Percentiles rank a stretch among this genome's conserved stretches.
Conservation (phyloP, 2,888 invertebrate genomes). For the Gortyna flavago region DNA sequence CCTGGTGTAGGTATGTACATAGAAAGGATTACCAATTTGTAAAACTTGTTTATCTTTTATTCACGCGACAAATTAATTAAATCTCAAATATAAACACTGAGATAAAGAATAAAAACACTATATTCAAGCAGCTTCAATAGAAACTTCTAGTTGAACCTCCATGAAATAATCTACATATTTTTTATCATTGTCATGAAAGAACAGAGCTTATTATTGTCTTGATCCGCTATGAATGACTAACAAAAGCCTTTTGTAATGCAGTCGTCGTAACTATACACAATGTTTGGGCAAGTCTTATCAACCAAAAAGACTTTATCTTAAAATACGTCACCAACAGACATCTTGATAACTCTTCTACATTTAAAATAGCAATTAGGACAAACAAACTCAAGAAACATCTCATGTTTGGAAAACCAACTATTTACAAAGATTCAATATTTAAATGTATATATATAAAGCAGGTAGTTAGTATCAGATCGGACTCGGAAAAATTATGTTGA, state of each 20-base stretch:
- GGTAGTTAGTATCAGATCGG: background rate
- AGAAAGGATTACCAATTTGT: background rate
- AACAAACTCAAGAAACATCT: slow-evolving; percentile 30
- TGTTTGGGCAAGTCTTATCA: slow-evolving; percentile 19
- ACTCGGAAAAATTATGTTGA: slow-evolving; percentile 55
- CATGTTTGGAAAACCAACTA: slow-evolving; percentile 10
- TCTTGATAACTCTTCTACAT: slow-evolving; percentile 33
- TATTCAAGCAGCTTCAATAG: background rate
- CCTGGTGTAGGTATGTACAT: background rate
- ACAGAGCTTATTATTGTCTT: background rate
- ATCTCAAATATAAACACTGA: background rate
- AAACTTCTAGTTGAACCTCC: background rate
- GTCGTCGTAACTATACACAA: slow-evolving; percentile 3
- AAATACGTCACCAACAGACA: slow-evolving; percentile 36
- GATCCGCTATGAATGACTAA: background rate
- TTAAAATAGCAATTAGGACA: slow-evolving; percentile 30
- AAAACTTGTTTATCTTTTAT: background rate
- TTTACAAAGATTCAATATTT: slow-evolving; percentile 17
- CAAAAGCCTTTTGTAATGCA: slow-evolving; percentile 10
- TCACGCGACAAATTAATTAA: background rate
- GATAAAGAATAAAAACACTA: too few relatives aligned
- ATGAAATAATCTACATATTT: background rate
- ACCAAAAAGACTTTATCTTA: slow-evolving; percentile 47
- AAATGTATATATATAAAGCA: background rate
- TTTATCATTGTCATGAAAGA: background rate